phyloP scores from a whole-genome alignment of 1,140 invertebrate species.

The Riptortus pedestris region DNA sequence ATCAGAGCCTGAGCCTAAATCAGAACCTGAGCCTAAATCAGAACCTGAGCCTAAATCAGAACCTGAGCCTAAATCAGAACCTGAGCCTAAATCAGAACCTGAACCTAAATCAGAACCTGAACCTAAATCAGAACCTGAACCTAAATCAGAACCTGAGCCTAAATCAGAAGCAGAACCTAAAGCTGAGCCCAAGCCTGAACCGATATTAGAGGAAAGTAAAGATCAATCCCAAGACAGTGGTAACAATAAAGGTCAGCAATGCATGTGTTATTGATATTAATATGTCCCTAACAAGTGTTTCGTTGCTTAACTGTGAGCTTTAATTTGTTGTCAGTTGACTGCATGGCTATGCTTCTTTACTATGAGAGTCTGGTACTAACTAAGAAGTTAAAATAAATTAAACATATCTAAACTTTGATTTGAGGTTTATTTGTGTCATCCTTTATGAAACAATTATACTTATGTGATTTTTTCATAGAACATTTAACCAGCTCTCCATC shows the following conservation, averaged over 20 bases:
- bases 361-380: too few species aligned
- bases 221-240: neutral
- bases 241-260: neutral
- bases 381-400: too few species aligned
- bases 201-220: neutral
- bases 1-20: neutral
- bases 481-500: too few species aligned
- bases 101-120: neutral
- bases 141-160: neutral
- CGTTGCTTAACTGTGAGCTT: too few species aligned
- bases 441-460: too few species aligned
- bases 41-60: neutral
- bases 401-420: too few species aligned
- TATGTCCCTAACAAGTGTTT: too few species aligned
- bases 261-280: neutral
- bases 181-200: neutral
- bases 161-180: neutral
- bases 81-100: neutral
- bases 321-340: too few species aligned
- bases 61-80: neutral
- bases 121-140: neutral
- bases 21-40: neutral
- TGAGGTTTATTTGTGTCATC: too few species aligned
- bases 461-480: too few species aligned
- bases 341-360: too few species aligned